phyloP scores from a whole-genome alignment of 2,888 invertebrate species.

The Latheticus oryzae region DNA sequence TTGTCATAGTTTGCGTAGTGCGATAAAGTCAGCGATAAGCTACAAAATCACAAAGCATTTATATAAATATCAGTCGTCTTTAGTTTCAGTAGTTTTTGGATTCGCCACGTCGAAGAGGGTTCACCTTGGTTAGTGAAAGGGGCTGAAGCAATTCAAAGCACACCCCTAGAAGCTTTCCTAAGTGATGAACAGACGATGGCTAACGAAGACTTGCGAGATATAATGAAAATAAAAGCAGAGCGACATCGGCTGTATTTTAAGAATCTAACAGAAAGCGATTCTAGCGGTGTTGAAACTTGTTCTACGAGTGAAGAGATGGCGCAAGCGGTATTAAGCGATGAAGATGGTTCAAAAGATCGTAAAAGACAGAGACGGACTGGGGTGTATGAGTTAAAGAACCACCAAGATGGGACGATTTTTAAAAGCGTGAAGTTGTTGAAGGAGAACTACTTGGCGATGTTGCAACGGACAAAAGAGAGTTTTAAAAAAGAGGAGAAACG shows the following conservation, averaged over 20 bases:
- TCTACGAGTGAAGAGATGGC: constrained; percentile 48
- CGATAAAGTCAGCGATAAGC: too few relatives aligned
- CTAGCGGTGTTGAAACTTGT: constrained; percentile 34
- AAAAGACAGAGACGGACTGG: constrained; percentile 59
- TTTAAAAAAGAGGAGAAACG: constrained; percentile 19
- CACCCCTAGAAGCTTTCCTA: constrained; percentile 16
- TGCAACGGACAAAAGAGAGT: constrained; percentile 55
- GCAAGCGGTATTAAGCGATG: constrained; percentile 36
- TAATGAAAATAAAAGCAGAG: constrained; percentile 57
- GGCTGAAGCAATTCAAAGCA: constrained; percentile 38
- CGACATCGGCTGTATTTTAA: constrained; percentile 59
- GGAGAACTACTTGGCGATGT: constrained; percentile 59
- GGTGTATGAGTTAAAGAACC: constrained; percentile 52
- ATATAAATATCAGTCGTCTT: constrained; percentile 32
- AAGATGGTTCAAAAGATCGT: constrained; percentile 30
- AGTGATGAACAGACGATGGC: constrained; percentile 26
- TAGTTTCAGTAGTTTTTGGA: constrained; percentile 62
- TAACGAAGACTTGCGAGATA: constrained; percentile 51
- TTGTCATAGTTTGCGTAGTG: too few relatives aligned
- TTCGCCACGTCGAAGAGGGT: constrained; percentile 56
- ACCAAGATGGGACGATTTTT: constrained; percentile 46
- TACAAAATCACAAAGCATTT: constrained; percentile 15
- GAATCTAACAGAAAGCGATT: constrained; percentile 46
- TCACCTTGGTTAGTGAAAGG: constrained; percentile 55
- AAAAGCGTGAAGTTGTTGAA: constrained; percentile 60